A percentile compares a stretch with the other conserved stretches of the same genome.
Conservation (phyloP, 23 tunicate species). For the Aplidium turbinatum region DNA sequence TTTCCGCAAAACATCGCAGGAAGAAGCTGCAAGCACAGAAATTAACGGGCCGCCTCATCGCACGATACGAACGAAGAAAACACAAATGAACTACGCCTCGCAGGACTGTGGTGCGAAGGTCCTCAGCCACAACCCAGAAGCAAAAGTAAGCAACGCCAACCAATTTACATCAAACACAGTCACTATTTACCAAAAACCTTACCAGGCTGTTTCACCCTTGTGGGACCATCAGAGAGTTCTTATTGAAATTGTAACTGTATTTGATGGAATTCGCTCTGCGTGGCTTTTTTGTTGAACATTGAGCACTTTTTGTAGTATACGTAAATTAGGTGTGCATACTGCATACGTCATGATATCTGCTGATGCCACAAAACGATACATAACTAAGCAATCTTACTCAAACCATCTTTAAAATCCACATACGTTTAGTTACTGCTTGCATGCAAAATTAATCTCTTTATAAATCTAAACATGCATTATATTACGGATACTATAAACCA, state of each 20-base stretch:
- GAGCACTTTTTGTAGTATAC: no score
- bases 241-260: no score
- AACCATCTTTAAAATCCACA: no score
- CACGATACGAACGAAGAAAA: conserved; percentile 73
- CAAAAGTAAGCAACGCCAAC: conserved; percentile 36
- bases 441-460: no score
- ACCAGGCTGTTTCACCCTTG: neutral
- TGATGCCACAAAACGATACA: neutral
- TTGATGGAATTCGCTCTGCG: no score
- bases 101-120: conserved; percentile 95
- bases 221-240: no score
- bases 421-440: no score
- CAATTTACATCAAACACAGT: neutral
- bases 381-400: no score
- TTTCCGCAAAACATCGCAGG: no score
- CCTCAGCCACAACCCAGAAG: conserved; percentile 70
- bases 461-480: conserved; percentile 2
- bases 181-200: no score
- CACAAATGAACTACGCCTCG: conserved; percentile 89
- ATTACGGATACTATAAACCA: no score
- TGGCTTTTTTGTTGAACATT: no score
- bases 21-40: conserved; percentile 44
- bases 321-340: neutral
- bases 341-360: neutral
- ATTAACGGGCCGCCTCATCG: conserved; percentile 15